A percentile compares a stretch with the other conserved stretches of the same genome.
These are phyloP conservation scores for Phenganax stokvisi DNA, from an alignment of 92 coral and sea anemone species.

Conservation along the genomic window DNA sequence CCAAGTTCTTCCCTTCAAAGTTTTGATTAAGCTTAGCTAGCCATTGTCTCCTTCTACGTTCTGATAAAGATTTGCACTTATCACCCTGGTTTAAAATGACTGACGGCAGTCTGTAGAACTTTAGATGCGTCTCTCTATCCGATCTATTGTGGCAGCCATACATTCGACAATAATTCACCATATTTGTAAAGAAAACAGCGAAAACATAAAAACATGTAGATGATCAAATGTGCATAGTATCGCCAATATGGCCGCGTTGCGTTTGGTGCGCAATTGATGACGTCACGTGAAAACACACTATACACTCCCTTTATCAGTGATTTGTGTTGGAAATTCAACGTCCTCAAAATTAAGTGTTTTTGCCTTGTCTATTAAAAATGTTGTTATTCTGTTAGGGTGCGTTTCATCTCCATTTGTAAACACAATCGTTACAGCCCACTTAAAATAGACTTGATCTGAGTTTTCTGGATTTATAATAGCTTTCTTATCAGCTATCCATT, in stretches of 20 bases:
- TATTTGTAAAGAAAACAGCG: not conserved
- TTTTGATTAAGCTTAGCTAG: not conserved
- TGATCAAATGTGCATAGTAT: not conserved
- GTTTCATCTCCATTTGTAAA: too few relatives aligned
- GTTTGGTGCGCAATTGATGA: not conserved
- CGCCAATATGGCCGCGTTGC: not conserved
- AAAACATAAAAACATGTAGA: not conserved
- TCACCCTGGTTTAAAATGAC: not conserved
- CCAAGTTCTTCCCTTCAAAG: slow-evolving; percentile 1
- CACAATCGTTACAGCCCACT: too few relatives aligned
- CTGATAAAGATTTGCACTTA: not conserved
- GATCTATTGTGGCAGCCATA: slow-evolving; percentile 2
- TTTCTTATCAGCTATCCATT: too few relatives aligned
- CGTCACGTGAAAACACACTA: slow-evolving; percentile 5
- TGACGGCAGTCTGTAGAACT: not conserved
- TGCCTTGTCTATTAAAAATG: too few relatives aligned
- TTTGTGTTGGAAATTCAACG: too few relatives aligned
- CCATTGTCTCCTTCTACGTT: not conserved
- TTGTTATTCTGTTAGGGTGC: too few relatives aligned
- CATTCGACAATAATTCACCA: not conserved
- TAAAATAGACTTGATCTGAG: too few relatives aligned
- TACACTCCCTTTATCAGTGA: too few relatives aligned
- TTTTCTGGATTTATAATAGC: too few relatives aligned
- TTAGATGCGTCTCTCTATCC: not conserved
- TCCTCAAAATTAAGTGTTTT: too few relatives aligned